Evolutionary conservation across 2,113 vertebrate genomes (phyloP), one percentile per base, ranked within the genome.

Genomic region (Peromyscus polionotus): DNA sequence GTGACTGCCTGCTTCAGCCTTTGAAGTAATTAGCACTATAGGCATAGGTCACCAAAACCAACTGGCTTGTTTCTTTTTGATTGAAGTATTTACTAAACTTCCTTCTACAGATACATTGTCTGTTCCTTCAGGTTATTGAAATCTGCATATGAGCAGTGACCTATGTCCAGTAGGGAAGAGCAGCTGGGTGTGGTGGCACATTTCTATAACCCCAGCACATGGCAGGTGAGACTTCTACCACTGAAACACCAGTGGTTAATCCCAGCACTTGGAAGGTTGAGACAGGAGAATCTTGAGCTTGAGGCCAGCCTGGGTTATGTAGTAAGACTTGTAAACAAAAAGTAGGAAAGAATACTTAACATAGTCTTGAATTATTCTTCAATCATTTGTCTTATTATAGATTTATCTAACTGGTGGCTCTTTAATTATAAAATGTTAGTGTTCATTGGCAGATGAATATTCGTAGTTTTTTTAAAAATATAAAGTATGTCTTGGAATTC

Each of bases 391-490:
- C 70, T 91, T 95, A 88, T 73, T 97, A 28, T 79, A 57, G 68
- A 72, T 95, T 87, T 93, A 67, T 92, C n/a, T 42, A 42, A 26
- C 17, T 86, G 63, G 63, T 91, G 68, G 28, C 19, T 80, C 26
- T 91, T 95, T 89, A 65, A 75, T 96, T 91, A 68, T 2, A 83
- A 28, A 57, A 48, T 96, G 8, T 87, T 92, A 80, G 68, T 95
- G 85, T 73, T 93, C 94, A 36, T 72, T 89, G 36, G 85, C 68
- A 80, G 90, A 85, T 94, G 39, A 95, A 14, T 90, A 67, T 88
- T 79, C 4, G 36, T 68, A 83, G 33, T 79, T 94, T 88, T 63
- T 93, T 88, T 89, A 5, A 9, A 48, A 48, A 13, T 84, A 13
- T 84, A 75, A 93, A 93, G 39, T 84, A 84, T 83, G 10, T 79